Conservation (phyloP, 2,797 vertebrate genomes). For the Lates japonicus region DNA sequence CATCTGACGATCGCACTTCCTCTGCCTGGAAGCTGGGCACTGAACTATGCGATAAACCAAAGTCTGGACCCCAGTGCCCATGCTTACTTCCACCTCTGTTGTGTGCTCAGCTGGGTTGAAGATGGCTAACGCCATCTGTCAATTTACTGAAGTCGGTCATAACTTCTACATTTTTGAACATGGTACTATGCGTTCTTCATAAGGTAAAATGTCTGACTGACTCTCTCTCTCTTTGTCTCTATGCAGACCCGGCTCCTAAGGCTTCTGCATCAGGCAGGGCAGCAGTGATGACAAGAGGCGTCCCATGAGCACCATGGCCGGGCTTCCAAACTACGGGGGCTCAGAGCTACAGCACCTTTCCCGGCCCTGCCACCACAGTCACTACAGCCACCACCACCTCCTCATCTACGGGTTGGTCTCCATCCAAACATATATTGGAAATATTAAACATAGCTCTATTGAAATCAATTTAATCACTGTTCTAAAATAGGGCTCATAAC, state of each 20-base stretch:
- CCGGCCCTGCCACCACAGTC: slow-evolving; percentile 52
- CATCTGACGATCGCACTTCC: background rate
- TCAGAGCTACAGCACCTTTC: slow-evolving; percentile 86
- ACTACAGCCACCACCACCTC: slow-evolving; percentile 43
- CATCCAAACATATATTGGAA: background rate
- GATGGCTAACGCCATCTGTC: background rate
- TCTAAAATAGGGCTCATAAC: background rate
- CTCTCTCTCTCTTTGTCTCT: slow-evolving; percentile 30
- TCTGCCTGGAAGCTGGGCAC: background rate
- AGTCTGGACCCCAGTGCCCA: background rate
- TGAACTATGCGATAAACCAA: background rate
- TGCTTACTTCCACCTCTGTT: background rate
- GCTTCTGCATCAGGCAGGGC: slow-evolving; percentile 62
- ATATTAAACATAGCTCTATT: background rate
- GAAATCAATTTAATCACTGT: background rate
- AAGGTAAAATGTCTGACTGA: slow-evolving; percentile 17
- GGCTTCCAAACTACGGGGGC: slow-evolving; percentile 89
- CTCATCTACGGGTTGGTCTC: slow-evolving; percentile 68
- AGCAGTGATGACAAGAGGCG: slow-evolving; percentile 88
- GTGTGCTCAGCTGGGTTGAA: background rate
- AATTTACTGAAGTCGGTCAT: background rate
- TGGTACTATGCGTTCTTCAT: background rate
- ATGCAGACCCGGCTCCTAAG: slow-evolving; percentile 86
- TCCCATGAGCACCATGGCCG: slow-evolving; percentile 91
- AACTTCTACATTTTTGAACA: background rate